Percentiles rank a stretch among this genome's conserved stretches.
phyloP scores from a whole-genome alignment of 2,113 vertebrate species.

The Halichoeres trimaculatus region DNA sequence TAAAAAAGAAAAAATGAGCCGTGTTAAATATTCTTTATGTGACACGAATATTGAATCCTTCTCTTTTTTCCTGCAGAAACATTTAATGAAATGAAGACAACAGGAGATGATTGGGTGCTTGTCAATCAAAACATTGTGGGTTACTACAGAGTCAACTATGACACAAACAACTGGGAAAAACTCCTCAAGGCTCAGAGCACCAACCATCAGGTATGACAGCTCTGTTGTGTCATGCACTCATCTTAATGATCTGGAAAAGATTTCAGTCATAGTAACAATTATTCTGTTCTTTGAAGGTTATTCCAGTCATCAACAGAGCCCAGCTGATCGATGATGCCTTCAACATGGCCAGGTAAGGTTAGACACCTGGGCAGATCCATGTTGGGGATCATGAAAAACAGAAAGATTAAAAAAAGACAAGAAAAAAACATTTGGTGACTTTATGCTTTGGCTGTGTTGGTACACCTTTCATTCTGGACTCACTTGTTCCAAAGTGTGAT shows the following conservation, averaged over 20 bases:
- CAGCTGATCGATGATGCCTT: constrained; percentile 92
- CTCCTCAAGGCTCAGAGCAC: constrained; percentile 71
- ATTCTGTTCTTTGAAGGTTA: constrained; percentile 63
- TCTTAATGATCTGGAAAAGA: not conserved
- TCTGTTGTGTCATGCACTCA: not conserved
- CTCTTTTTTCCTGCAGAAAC: constrained; percentile 47
- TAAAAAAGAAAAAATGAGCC: no score
- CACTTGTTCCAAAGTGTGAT: no score
- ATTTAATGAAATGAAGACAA: not conserved
- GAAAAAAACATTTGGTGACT: no score
- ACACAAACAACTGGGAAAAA: constrained; percentile 87
- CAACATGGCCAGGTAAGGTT: constrained; percentile 89
- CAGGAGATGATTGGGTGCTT: constrained; percentile 79
- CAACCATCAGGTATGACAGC: constrained; percentile 26
- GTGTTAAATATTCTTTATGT: not conserved
- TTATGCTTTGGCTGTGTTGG: no score
- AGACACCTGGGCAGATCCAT: no score
- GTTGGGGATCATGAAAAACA: no score
- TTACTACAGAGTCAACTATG: constrained; percentile 94
- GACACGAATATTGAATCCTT: not conserved
- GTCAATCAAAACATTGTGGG: constrained; percentile 86
- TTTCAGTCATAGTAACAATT: not conserved
- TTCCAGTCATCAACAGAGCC: constrained; percentile 91
- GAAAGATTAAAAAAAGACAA: no score
- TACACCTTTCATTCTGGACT: no score